Percentiles rank a stretch among this genome's conserved stretches.
These are phyloP conservation scores for Catamblyrhynchus diadema DNA, from an alignment of 2,797 vertebrate species.

Conservation along the genomic window DNA sequence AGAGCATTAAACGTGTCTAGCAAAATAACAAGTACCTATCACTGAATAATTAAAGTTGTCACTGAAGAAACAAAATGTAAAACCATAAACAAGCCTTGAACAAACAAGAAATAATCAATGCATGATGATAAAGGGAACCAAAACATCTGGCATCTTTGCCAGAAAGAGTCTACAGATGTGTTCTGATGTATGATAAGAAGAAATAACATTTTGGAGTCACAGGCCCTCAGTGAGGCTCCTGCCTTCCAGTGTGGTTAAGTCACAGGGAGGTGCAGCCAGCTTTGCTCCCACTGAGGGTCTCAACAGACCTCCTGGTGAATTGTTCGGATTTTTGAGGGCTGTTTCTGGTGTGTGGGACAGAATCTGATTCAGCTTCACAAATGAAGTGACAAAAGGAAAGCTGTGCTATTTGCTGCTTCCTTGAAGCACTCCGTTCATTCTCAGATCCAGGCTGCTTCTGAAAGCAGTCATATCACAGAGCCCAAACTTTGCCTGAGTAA, in stretches of 20 bases:
- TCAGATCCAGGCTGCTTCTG: neutral
- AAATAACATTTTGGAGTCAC: constrained; percentile 41
- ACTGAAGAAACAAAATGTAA: constrained; percentile 8
- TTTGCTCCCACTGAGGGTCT: neutral
- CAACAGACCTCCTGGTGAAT: neutral
- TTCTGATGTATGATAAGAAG: constrained; percentile 58
- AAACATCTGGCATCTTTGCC: constrained; percentile 35
- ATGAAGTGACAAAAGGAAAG: neutral
- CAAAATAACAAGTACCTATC: neutral
- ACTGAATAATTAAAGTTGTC: neutral
- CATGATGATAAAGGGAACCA: constrained; percentile 27
- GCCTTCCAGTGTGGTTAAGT: constrained; percentile 22
- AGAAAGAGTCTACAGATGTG: constrained; percentile 52
- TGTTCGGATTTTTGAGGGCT: neutral
- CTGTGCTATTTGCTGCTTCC: neutral
- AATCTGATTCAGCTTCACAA: neutral
- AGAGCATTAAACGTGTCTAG: neutral
- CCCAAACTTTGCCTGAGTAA: neutral
- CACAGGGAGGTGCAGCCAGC: neutral
- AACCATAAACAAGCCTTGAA: constrained; percentile 28
- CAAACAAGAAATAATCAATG: constrained; percentile 47
- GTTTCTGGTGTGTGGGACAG: neutral
- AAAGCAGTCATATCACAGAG: neutral
- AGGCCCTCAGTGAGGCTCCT: neutral
- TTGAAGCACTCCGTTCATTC: neutral